Base-by-base conservation (phyloP, 2,888 invertebrate genomes). In the Falcaria lacertinaria region DNA sequence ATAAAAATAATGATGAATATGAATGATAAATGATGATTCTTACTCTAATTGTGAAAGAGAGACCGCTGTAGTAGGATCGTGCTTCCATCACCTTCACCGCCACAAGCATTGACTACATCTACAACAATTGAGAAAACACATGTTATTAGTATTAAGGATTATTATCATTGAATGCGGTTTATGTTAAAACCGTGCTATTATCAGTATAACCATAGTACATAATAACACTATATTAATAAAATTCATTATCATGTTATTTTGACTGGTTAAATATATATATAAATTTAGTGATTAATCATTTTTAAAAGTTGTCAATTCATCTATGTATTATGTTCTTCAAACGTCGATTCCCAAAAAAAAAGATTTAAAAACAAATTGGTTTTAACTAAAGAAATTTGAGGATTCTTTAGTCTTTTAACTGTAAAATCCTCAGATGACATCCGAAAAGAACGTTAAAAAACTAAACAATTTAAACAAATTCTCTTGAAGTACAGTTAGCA, bases 51-150 rank as follows among this genome's bases (percentile, higher is more conserved):
- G 74, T 82, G 80, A 81, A 84, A 89, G 82, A 87, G 88, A 86
- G 89, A 90, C 90, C 90, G 89, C 87, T 86, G 90, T 83, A 71
- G 84, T 81, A 78, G 81, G 80, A 84, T 86, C 91, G 90, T 89
- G 89, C 89, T 88, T 88, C 89, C 90, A 90, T 93, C 93, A 94
- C 89, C 91, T 91, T 94, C 94, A 94, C 93, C 94, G 94, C 94
- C 94, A 94, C 91, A 94, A 93, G 93, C 94, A 94, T 92, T 94
- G 94, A 94, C 94, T 94, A 94, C 94, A 94, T 94, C 94, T 94
- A 94, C 91, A 94, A 94, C 90, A 91, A 90, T 83, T 79, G 70
- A 81, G 85, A 91, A 89, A 82, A 77, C 75, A 77, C 69, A 73
- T 73, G 69, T 80, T 76, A 81, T 67, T 68, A 67, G 61, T 62